Evolutionary conservation across 2,888 invertebrate species (phyloP), one percentile per base, ranked within the genome.

Genomic region (Aphelenchoides bicaudatus): DNA sequence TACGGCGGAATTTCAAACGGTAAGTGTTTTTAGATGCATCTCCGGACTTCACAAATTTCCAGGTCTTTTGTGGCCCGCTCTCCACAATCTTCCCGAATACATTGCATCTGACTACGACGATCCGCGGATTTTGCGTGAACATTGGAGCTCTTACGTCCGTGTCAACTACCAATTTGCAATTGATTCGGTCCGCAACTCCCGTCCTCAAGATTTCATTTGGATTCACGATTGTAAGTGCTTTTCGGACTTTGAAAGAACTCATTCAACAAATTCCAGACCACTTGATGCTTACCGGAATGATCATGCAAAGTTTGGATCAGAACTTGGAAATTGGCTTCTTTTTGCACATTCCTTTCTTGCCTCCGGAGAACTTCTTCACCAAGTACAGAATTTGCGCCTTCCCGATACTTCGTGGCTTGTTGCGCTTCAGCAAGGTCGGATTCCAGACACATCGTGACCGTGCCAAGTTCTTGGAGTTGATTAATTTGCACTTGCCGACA

Each of bases 321-420:
- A 66, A 72, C 43, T 62, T 75, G 6, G 75, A 75, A 59, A 81
- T 91, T 65, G 91, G 90, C 28, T 92, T 92, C 83, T 92, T 92
- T 82, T 84, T 92, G 62, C 92, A 92, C 81, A 92, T 92, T 75
- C 92, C 92, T 0, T 92, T 92, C 80, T 91, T 91, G 13, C 88
- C 91, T 13, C 91, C 91, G 89, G 91, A 91, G 76, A 90, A 91
- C 68, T 88, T 91, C 74, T 75, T 78, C 64, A 66, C 67, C 13
- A 68, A 73, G 34, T 78, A 72, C 53, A 58, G 67, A 4, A 61
- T 68, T 6, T 70, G 71, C 39, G 77, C 71, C 10, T 63, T 75
- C 25, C 91, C 91, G 82, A 87, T 92, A 56, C 84, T 92, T 28
- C 90, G 91, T 80, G 91, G 91, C 65, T 88, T 92, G 85, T 84